A percentile compares a stretch with the other conserved stretches of the same genome.
Evolutionary conservation across 2,888 invertebrate genomes (phyloP).

Genomic region (Callyntrura guangdongensis): DNA sequence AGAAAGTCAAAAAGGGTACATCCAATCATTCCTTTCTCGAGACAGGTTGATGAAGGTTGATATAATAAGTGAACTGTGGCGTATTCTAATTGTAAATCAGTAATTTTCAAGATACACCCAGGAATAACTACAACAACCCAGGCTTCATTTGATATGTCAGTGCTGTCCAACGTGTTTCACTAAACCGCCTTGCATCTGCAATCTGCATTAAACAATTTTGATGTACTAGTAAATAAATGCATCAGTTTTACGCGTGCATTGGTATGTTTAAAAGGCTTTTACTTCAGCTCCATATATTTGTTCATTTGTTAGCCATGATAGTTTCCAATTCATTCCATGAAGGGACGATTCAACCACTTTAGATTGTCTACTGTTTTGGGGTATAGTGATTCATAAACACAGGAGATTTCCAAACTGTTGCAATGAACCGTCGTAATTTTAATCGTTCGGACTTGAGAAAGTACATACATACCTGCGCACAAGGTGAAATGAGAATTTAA

Average conservation of each 20-base stretch:
- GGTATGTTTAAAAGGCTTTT: too few relatives aligned
- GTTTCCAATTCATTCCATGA: background rate
- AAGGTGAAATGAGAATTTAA: background rate
- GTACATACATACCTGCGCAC: background rate
- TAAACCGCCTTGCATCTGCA: background rate
- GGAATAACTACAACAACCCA: background rate
- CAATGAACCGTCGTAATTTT: background rate
- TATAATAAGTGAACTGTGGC: conserved; percentile 35
- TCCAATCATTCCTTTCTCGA: conserved; percentile 31
- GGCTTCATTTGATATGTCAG: background rate
- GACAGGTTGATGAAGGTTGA: conserved; percentile 56
- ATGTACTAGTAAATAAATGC: background rate
- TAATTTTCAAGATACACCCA: background rate
- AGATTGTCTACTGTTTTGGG: background rate
- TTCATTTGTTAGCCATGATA: background rate
- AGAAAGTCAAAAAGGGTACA: conserved; percentile 22
- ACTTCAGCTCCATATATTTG: too few relatives aligned
- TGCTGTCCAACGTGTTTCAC: background rate
- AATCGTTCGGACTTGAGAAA: background rate
- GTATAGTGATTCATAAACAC: background rate
- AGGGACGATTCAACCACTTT: too few relatives aligned
- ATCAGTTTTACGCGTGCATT: background rate
- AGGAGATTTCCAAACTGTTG: background rate
- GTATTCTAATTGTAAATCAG: background rate
- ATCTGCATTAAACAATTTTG: background rate